phyloP scores from a whole-genome alignment of 2,888 invertebrate species.

The Erebia aethiops region DNA sequence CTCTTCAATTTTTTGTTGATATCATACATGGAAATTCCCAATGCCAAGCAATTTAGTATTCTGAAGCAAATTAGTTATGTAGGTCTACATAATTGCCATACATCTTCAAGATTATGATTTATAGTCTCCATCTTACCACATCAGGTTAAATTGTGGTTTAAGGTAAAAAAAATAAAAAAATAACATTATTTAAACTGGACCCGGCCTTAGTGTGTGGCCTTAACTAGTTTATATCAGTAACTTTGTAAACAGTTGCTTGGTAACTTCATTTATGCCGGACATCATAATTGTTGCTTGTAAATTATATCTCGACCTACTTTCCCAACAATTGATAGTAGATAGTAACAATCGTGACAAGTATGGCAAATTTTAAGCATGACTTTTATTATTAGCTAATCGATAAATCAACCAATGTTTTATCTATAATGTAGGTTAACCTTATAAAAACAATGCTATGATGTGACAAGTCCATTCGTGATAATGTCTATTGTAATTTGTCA shows the following conservation, averaged over 20 bases:
- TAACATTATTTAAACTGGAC: not conserved
- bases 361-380: slow-evolving; percentile 21
- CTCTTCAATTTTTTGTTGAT: not conserved
- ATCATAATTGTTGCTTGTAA: slow-evolving; percentile 18
- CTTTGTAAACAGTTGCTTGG: slow-evolving; percentile 18
- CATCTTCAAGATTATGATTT: not conserved
- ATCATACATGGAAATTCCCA: not conserved
- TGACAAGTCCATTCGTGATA: not conserved
- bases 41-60: not conserved
- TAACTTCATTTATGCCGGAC: slow-evolving; percentile 24
- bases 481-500: not conserved
- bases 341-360: slow-evolving; percentile 21
- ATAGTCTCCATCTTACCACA: not conserved
- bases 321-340: slow-evolving; percentile 9
- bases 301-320: slow-evolving; percentile 26
- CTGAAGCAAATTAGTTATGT: slow-evolving; percentile 1
- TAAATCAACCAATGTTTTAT: slow-evolving; percentile 16
- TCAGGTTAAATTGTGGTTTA: not conserved
- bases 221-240: slow-evolving; percentile 19
- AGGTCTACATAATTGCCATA: not conserved
- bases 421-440: slow-evolving; percentile 7
- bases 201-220: not conserved
- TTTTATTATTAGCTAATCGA: slow-evolving; percentile 19
- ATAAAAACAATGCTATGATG: slow-evolving; percentile 15
- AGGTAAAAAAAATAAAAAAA: not conserved